phyloP scores from a whole-genome alignment of 1,140 invertebrate species.

The Panulirus ornatus region DNA sequence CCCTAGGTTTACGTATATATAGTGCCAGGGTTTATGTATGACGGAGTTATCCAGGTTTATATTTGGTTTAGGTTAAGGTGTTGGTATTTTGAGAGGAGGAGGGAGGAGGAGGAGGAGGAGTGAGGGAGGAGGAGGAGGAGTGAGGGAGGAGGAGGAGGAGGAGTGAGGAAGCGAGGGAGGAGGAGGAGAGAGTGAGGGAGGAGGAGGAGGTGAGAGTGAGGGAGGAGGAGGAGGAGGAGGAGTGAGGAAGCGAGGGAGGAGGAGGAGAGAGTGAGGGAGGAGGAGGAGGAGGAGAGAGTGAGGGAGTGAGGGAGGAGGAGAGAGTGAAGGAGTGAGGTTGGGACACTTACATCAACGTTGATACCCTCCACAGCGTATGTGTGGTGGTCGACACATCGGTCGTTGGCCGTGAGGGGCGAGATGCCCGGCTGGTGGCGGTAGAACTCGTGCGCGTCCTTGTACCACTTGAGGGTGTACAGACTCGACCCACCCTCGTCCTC shows the following conservation, averaged over 20 bases:
- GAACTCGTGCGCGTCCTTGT: slow-evolving; percentile 55
- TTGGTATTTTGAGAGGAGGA: no score
- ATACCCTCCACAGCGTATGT: slow-evolving; percentile 30
- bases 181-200: background rate
- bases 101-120: no score
- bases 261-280: background rate
- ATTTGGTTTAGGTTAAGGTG: no score
- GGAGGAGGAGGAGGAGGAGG: background rate
- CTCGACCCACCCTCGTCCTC: slow-evolving; percentile 18
- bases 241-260: background rate
- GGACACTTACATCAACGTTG: slow-evolving; percentile 43
- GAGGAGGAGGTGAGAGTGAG: background rate
- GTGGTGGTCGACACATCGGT: slow-evolving; percentile 24
- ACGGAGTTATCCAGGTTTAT: no score
- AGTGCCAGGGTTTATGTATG: no score
- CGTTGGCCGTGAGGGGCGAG: background rate
- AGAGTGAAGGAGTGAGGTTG: background rate
- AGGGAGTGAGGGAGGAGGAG: background rate
- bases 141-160: background rate
- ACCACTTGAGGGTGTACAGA: slow-evolving; percentile 67
- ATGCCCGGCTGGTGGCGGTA: slow-evolving; percentile 52
- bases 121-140: no score
- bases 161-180: background rate
- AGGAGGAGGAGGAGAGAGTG: background rate
- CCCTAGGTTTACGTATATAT: no score